A percentile compares a stretch with the other conserved stretches of the same genome.
These are phyloP conservation scores for Drosophila silvestris DNA, from an alignment of 2,888 invertebrate genomes.

Conservation along the genomic window DNA sequence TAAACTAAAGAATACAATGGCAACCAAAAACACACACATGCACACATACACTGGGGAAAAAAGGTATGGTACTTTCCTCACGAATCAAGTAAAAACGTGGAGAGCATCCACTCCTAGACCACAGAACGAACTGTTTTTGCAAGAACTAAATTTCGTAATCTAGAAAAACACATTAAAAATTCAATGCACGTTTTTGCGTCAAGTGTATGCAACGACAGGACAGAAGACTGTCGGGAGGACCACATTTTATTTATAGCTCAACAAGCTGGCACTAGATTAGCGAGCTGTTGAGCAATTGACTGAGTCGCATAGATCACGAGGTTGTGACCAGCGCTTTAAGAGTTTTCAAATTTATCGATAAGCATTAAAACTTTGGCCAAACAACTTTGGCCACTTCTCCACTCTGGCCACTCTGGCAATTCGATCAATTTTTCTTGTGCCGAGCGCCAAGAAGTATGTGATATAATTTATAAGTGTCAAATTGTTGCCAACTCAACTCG, in stretches of 20 bases:
- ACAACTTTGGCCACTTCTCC: constrained; percentile 14
- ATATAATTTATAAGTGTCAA: constrained; percentile 78
- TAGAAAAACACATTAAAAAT: not conserved
- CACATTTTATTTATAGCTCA: constrained; percentile 72
- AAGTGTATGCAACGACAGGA: not conserved
- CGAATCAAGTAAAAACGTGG: not conserved
- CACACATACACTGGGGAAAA: not conserved
- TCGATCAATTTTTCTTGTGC: constrained; percentile 59
- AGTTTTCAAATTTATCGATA: constrained; percentile 62
- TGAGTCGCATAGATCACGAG: constrained; percentile 49
- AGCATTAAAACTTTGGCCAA: constrained; percentile 68
- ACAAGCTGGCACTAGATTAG: constrained; percentile 78
- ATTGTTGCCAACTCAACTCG: constrained; percentile 45
- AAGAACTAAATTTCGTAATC: not conserved
- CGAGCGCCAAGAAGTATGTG: constrained; percentile 67
- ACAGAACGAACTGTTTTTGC: not conserved
- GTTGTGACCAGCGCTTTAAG: constrained; percentile 32
- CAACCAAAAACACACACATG: constrained; percentile 12
- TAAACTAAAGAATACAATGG: constrained; percentile 32
- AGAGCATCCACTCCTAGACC: not conserved
- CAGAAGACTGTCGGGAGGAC: constrained; percentile 4
- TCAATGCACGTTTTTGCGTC: not conserved
- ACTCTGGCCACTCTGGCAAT: constrained; percentile 34
- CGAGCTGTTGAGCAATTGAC: constrained; percentile 35
- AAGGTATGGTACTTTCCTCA: not conserved